Conservation (phyloP, 2,888 invertebrate genomes). For the Noctua comes region DNA sequence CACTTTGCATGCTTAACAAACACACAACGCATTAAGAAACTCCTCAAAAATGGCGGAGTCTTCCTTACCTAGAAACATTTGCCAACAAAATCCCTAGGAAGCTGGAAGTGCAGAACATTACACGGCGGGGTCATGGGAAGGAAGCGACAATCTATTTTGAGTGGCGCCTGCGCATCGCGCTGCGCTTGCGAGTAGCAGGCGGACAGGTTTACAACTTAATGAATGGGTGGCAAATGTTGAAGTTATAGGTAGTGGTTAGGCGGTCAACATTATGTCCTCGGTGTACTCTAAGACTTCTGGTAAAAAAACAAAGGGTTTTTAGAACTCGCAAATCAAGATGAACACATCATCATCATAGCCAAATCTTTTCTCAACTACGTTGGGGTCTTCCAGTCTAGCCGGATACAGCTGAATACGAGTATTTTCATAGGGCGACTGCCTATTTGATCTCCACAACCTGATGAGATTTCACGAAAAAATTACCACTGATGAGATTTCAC, state of each 20-base stretch:
- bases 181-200: constrained; percentile 49
- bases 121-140: constrained; percentile 60
- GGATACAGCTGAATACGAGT: not conserved
- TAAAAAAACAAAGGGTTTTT: not conserved
- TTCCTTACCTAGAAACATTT: not conserved
- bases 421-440: not conserved
- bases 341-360: not conserved
- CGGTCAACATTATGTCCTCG: not conserved
- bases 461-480: too few relatives aligned
- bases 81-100: constrained; percentile 12
- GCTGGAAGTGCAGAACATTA: constrained; percentile 24
- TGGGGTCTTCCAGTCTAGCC: not conserved
- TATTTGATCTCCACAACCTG: not conserved
- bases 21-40: too few relatives aligned
- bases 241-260: not conserved
- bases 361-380: not conserved
- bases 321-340: not conserved
- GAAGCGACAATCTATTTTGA: constrained; percentile 74
- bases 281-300: not conserved
- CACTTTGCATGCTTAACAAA: not conserved
- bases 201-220: constrained; percentile 46
- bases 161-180: constrained; percentile 62
- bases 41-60: not conserved
- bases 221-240: constrained; percentile 31
- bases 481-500: too few relatives aligned